Conservation (phyloP, 92 coral and sea anemone genomes). For the Palythoa heliodiscus region DNA sequence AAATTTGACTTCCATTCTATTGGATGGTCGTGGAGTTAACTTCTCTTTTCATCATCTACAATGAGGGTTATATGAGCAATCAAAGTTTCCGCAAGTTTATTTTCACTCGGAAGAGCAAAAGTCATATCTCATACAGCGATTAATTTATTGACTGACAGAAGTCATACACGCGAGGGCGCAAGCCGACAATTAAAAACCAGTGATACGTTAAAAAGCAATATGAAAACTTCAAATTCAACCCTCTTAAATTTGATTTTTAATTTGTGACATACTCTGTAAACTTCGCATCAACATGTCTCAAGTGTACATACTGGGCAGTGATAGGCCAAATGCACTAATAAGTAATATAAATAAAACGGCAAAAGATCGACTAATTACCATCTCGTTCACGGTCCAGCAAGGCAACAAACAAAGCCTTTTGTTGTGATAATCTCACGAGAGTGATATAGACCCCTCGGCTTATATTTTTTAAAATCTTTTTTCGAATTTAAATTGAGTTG, state of each 20-base stretch:
- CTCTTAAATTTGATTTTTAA: no score
- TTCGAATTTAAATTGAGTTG: not conserved
- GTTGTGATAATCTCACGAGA: no score
- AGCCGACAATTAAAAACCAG: slow-evolving; percentile 30
- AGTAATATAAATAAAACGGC: no score
- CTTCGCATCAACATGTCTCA: no score
- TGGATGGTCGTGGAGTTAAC: not conserved
- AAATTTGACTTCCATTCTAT: not conserved
- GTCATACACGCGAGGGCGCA: slow-evolving; percentile 40
- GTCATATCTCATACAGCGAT: slow-evolving; percentile 10
- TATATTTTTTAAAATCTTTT: no score
- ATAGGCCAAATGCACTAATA: no score
- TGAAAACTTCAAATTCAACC: not conserved
- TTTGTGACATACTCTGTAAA: no score
- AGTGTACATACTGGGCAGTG: no score
- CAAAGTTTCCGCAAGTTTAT: not conserved
- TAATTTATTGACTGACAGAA: slow-evolving; percentile 22
- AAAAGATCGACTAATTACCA: no score
- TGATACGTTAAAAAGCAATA: not conserved
- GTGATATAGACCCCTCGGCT: not conserved
- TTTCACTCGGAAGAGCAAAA: slow-evolving; percentile 12
- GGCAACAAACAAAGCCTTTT: no score
- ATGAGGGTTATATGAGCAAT: not conserved
- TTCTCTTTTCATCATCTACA: not conserved
- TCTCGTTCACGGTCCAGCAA: no score